Evolutionary conservation across 2,888 invertebrate species (phyloP), one percentile per base, ranked within the genome.

Genomic region (Dione vanillae): DNA sequence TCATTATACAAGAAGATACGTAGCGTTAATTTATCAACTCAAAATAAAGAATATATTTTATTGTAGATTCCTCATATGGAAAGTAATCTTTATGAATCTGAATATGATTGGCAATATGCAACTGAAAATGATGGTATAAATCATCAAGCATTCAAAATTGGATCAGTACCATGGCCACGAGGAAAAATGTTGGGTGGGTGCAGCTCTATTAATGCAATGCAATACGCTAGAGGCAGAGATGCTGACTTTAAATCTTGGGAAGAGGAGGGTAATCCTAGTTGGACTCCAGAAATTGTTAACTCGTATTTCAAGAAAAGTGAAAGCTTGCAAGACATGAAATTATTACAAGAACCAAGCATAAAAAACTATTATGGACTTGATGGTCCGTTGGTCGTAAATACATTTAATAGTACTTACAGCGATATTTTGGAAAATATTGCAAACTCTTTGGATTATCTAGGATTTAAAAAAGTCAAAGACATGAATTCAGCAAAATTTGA

Each of bases 51-150:
- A 14, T 41, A 40, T 59, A 37, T 7, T 37, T 59, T 62, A 9
- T 77, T 76, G 37, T 70, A 87, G 86, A 73, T 87, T 70, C 87
- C 87, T 45, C 72, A 66, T 8, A 54, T 83, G 12, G 71, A 78
- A 16, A 68, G 41, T 27, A 27, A 45, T 0, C 45, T 86, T 16
- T 78, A 41, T 19, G 52, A 95, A 78, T 90, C 83, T 9, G 68
- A 76, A 80, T 87, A 97, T 69, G 97, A 97, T 83, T 98, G 97
- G 97, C 94, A 96, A 81, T 98, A 97, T 84, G 95, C 96, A 83
- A 96, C 96, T 0, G 96, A 96, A 79, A 96, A 96, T 0, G 95
- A 96, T 81, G 95, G 95, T 37, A 94, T 93, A 58, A 94, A 95
- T 0, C 96, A 96, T 82, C 88, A 96, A 79, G 97, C 96, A 94